phyloP scores from a whole-genome alignment of 2,888 invertebrate species.

The Malthinus seriepunctatus region DNA sequence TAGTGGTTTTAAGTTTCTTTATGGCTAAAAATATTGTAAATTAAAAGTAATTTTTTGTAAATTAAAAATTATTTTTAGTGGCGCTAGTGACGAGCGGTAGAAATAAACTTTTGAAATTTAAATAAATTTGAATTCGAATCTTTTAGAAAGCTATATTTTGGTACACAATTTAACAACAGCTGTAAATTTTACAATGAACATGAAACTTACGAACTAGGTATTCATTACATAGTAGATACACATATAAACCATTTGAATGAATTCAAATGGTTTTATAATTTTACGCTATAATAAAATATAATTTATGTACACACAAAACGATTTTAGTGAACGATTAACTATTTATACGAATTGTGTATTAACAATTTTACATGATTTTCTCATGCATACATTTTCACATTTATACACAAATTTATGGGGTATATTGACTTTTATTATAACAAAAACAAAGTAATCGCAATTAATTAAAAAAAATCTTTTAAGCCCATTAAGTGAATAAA shows the following conservation, averaged over 20 bases:
- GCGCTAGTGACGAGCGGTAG: no score
- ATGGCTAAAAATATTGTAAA: no score
- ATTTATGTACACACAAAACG: conserved; percentile 25
- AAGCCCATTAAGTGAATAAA: no score
- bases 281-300: conserved; percentile 27
- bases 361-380: conserved; percentile 3
- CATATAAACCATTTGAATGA: conserved; percentile 18
- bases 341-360: conserved; percentile 8
- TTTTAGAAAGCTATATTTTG: conserved; percentile 27
- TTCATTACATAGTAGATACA: conserved; percentile 25
- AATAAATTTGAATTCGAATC: background rate
- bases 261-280: conserved; percentile 20
- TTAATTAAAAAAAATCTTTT: no score
- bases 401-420: conserved; percentile 7
- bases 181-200: conserved; percentile 30
- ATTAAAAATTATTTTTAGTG: no score
- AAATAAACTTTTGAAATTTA: background rate
- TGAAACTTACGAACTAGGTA: conserved; percentile 16
- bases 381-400: conserved; percentile 17
- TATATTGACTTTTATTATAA: conserved; percentile 20
- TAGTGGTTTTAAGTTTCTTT: no score
- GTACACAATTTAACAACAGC: conserved; percentile 30
- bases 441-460: no score
- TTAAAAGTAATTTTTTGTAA: no score
- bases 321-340: conserved; percentile 11